phyloP scores from a whole-genome alignment of 1,140 invertebrate genomes.

The Cydia pomonella region DNA sequence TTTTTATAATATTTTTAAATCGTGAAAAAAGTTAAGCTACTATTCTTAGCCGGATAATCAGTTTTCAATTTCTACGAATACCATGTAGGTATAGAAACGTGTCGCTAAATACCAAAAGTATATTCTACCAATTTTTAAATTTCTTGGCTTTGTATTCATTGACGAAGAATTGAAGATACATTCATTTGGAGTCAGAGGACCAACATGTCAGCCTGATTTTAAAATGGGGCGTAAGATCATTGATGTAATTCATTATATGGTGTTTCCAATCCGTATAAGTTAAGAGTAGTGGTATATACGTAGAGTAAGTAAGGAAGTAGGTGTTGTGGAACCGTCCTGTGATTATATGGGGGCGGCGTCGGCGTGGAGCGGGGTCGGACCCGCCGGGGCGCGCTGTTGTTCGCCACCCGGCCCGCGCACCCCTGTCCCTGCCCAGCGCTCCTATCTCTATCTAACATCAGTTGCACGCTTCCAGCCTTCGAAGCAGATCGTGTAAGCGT shows the following conservation, averaged over 20 bases:
- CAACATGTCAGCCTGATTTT: no score
- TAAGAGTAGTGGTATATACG: not conserved
- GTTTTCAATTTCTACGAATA: no score
- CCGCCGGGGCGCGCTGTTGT: conserved; percentile 9
- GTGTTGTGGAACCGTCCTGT: conserved; percentile 67
- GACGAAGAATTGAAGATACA: no score
- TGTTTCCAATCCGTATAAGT: not conserved
- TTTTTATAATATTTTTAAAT: no score
- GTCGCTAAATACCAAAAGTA: no score
- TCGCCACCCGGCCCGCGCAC: conserved; percentile 38
- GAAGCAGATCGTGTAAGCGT: conserved; percentile 65
- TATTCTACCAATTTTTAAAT: no score
- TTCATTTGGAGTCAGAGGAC: no score
- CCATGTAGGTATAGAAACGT: no score
- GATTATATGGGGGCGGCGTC: conserved; percentile 57
- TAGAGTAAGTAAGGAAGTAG: conserved; percentile 42
- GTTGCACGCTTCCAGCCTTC: conserved; percentile 68
- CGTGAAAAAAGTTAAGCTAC: no score
- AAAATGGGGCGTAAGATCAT: not conserved
- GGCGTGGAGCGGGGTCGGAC: conserved; percentile 57
- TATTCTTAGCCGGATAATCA: no score
- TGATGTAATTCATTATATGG: not conserved
- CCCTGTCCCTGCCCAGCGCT: conserved; percentile 36
- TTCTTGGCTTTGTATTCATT: no score
- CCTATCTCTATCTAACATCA: conserved; percentile 49